Conservation (phyloP, 37 sponge, comb jelly and placozoan species). For the Bolinopsis microptera region DNA sequence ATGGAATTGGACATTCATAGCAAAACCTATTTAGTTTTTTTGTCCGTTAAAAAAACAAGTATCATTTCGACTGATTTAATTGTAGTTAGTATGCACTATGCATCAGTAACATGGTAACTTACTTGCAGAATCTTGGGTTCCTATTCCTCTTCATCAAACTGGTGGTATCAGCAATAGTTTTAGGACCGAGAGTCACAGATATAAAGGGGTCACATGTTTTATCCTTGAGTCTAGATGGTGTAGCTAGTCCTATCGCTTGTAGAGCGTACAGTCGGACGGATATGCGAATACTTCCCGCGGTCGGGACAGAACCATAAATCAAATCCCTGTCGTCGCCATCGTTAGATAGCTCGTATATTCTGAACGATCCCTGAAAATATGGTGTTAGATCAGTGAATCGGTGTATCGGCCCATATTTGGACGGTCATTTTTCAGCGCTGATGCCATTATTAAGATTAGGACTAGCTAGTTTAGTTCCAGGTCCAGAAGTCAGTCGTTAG, state of each 20-base stretch:
- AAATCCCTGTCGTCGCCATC: background rate
- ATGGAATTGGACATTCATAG: no score
- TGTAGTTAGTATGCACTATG: no score
- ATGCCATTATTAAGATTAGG: no score
- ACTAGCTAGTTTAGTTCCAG: no score
- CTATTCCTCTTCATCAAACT: background rate
- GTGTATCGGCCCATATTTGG: no score
- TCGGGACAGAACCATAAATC: slow-evolving; percentile 18
- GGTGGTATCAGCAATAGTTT: slow-evolving; percentile 30
- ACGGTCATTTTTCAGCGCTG: no score
- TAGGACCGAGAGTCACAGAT: background rate
- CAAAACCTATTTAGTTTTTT: no score
- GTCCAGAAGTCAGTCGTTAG: no score
- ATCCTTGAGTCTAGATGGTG: background rate
- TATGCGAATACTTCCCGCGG: slow-evolving; percentile 5
- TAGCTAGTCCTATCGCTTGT: background rate
- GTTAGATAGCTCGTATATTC: slow-evolving; percentile 15
- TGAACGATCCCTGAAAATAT: background rate
- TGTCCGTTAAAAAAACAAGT: no score
- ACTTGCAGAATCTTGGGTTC: slow-evolving; percentile 18
- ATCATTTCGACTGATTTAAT: no score
- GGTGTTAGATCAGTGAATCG: background rate
- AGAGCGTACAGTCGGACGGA: slow-evolving; percentile 17
- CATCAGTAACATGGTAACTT: no score
- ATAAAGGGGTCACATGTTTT: slow-evolving; percentile 6